A percentile compares a stretch with the other conserved stretches of the same genome.
Evolutionary conservation across 2,113 vertebrate genomes (phyloP).

Genomic region (Pachyramphus minor): DNA sequence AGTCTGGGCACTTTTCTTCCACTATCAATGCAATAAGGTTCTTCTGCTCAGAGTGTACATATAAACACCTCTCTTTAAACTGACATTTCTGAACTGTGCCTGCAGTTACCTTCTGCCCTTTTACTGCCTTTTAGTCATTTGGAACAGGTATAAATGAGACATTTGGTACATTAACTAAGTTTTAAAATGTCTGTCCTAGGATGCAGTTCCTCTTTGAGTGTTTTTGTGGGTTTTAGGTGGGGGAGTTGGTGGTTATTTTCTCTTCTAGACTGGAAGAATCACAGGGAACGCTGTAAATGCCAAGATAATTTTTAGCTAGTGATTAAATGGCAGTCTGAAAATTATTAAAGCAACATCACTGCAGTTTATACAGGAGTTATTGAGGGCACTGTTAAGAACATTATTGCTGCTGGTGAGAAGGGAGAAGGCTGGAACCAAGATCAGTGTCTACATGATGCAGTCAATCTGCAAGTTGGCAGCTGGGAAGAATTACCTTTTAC

Average conservation of each 20-base stretch:
- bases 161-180: not conserved
- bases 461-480: not conserved
- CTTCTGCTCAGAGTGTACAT: not conserved
- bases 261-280: not conserved
- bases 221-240: not conserved
- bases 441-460: not conserved
- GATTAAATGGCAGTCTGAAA: not conserved
- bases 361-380: not conserved
- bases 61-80: not conserved
- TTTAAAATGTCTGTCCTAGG: not conserved
- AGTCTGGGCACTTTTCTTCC: not conserved
- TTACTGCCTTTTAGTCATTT: not conserved
- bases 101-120: not conserved
- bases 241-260: not conserved
- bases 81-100: not conserved
- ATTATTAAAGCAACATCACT: not conserved
- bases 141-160: not conserved
- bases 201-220: not conserved
- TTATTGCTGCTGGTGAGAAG: not conserved
- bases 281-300: not conserved
- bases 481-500: not conserved
- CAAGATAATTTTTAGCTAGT: not conserved
- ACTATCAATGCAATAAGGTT: not conserved
- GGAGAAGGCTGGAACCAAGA: not conserved
- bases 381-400: not conserved